Evolutionary conservation across 2,888 invertebrate species (phyloP).

Genomic region (Dione vanillae): DNA sequence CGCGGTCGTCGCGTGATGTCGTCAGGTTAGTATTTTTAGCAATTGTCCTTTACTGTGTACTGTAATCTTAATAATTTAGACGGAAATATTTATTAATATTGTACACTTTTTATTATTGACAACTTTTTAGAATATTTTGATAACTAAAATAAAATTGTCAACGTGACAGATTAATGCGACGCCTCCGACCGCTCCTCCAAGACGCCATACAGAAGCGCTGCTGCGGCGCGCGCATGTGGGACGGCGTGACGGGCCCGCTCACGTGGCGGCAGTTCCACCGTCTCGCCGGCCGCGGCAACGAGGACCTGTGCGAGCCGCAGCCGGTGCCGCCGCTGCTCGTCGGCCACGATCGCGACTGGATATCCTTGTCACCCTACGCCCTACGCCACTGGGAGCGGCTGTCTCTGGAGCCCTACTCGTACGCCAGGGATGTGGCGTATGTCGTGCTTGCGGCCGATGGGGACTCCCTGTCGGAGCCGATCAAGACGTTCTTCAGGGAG

Average conservation of each 20-base stretch:
- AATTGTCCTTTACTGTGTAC: background rate
- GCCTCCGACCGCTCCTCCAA: constrained; percentile 95
- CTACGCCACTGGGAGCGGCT: constrained; percentile 98
- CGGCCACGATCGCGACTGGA: constrained; percentile 97
- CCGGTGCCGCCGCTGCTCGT: constrained; percentile 97
- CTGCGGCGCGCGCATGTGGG: constrained; percentile 94
- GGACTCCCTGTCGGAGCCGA: constrained; percentile 90
- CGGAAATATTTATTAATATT: no score
- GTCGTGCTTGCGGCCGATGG: constrained; percentile 97
- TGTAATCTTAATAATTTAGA: no score
- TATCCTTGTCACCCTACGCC: constrained; percentile 96
- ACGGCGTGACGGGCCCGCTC: constrained; percentile 97
- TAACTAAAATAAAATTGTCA: background rate
- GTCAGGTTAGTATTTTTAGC: constrained; percentile 64
- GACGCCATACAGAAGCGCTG: constrained; percentile 98
- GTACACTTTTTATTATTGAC: no score
- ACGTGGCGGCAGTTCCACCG: constrained; percentile 99
- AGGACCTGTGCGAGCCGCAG: constrained; percentile 98
- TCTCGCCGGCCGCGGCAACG: constrained; percentile 96
- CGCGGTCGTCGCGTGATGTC: constrained; percentile 95
- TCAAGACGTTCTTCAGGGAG: constrained; percentile 95
- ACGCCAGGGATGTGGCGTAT: constrained; percentile 96
- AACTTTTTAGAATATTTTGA: no score
- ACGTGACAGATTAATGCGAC: constrained; percentile 90
- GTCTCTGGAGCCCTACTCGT: constrained; percentile 98